These are phyloP conservation scores for Sylvietta virens DNA, from an alignment of 2,113 vertebrate species.

Conservation along the genomic window DNA sequence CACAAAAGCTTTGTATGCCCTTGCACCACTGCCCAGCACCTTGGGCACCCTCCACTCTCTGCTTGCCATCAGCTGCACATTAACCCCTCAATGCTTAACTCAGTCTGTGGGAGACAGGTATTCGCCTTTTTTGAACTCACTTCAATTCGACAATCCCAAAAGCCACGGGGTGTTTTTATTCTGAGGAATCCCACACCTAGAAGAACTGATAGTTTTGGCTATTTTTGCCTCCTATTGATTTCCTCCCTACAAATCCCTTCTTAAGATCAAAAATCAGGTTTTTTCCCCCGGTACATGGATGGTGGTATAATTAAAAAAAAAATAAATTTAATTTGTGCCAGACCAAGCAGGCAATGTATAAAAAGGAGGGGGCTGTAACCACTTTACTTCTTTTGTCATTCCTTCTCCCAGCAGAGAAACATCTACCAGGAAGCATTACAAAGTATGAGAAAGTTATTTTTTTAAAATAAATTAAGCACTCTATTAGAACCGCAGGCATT, in stretches of 20 bases:
- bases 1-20: background rate
- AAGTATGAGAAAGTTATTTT: background rate
- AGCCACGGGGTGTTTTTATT: background rate
- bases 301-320: background rate
- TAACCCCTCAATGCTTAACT: background rate
- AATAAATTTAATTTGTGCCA: background rate
- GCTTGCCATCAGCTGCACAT: background rate
- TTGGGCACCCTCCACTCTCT: background rate
- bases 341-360: background rate
- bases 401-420: background rate
- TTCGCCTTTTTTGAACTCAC: background rate
- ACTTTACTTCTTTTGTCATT: background rate
- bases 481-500: background rate
- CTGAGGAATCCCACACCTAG: background rate
- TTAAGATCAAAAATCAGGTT: background rate
- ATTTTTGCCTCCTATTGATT: background rate
- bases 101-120: background rate
- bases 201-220: background rate
- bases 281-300: rapidly evolving
- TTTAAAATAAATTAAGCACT: background rate
- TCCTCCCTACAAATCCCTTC: background rate
- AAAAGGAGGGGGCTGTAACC: background rate
- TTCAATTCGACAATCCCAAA: background rate
- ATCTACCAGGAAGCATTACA: background rate
- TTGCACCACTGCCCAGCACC: background rate